Evolutionary conservation across 2,113 vertebrate genomes (phyloP).

Genomic region (Pituophis catenifer): DNA sequence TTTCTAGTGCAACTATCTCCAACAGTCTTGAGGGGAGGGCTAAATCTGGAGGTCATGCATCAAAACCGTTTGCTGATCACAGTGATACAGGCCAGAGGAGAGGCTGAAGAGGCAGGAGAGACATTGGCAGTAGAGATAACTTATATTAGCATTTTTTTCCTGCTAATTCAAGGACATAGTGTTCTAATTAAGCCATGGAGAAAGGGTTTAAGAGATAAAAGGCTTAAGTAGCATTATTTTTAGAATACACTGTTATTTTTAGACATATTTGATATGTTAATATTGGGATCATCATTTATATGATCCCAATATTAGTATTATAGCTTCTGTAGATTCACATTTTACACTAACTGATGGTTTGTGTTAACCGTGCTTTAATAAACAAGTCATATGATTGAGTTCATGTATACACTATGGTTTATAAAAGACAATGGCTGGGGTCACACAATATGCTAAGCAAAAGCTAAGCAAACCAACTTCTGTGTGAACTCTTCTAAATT

Average conservation of each 20-base stretch:
- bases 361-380: not conserved
- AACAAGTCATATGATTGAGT: not conserved
- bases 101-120: not conserved
- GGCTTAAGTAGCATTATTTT: not conserved
- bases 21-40: not conserved
- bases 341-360: not conserved
- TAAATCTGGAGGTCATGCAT: not conserved
- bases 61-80: not conserved
- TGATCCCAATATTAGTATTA: not conserved
- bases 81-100: not conserved
- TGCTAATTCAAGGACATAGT: not conserved
- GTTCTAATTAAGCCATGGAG: not conserved
- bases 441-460: not conserved
- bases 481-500: not conserved
- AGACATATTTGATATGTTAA: not conserved
- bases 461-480: not conserved
- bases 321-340: not conserved
- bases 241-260: not conserved
- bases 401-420: not conserved
- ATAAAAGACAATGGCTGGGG: not conserved
- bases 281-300: not conserved
- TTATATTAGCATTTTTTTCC: not conserved
- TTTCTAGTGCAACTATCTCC: not conserved
- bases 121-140: not conserved
- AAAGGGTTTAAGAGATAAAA: not conserved